Conservation (phyloP, 2,113 vertebrate species). For the Gasterosteus nipponicus region DNA sequence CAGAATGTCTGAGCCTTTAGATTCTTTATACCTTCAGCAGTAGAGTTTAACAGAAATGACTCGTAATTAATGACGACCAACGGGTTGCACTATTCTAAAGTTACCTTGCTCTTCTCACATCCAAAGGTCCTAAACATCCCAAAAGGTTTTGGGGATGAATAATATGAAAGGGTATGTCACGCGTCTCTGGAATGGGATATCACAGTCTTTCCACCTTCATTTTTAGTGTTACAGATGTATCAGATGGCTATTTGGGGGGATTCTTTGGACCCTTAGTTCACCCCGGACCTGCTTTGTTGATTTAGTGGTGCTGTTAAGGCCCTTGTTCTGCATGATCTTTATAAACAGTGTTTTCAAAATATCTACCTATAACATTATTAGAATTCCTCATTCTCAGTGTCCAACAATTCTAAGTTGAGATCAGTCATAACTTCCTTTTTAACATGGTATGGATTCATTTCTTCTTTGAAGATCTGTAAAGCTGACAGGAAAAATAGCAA, state of each 20-base stretch:
- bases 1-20: too few species aligned
- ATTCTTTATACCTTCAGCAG: neutral
- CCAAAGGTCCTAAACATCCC: neutral
- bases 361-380: neutral
- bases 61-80: neutral
- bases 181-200: neutral
- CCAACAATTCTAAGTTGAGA: neutral
- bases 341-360: conserved; percentile 1
- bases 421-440: neutral
- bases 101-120: neutral
- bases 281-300: neutral
- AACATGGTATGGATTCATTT: conserved; percentile 1
- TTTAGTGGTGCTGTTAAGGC: neutral
- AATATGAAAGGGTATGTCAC: neutral
- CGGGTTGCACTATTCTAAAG: neutral
- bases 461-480: conserved; percentile 33
- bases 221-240: neutral
- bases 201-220: neutral
- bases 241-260: neutral
- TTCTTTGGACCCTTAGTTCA: neutral
- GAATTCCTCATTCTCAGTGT: conserved; percentile 2
- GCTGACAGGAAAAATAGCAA: conserved; percentile 59
- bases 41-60: neutral
- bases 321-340: neutral
- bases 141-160: neutral